Evolutionary conservation across 92 coral and sea anemone species (phyloP).

Genomic region (Palythoa grandiflora): DNA sequence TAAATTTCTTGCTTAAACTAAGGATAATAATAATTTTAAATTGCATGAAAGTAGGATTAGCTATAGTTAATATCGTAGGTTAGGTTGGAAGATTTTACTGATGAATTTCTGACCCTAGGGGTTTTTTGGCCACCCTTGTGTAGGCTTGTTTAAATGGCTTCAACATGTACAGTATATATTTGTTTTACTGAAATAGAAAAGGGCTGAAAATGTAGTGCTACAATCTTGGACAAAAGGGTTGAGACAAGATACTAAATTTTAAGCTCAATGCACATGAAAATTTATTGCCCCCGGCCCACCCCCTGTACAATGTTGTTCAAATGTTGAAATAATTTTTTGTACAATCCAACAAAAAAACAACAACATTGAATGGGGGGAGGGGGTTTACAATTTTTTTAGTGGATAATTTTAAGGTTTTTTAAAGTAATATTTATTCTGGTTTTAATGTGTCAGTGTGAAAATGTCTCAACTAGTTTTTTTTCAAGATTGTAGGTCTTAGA

Average conservation of each 20-base stretch:
- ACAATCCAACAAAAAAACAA: constrained; percentile 28
- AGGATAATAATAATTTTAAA: constrained; percentile 26
- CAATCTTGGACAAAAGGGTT: constrained; percentile 28
- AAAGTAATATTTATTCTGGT: constrained; percentile 28
- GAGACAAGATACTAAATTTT: constrained; percentile 28
- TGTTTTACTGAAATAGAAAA: constrained; percentile 30
- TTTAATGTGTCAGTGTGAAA: constrained; percentile 26
- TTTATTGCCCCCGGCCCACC: constrained; percentile 34
- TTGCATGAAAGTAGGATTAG: constrained; percentile 30
- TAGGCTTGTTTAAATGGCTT: constrained; percentile 33
- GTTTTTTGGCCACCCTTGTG: constrained; percentile 34
- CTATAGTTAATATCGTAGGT: constrained; percentile 29
- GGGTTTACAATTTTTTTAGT: constrained; percentile 28
- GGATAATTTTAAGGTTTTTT: constrained; percentile 28
- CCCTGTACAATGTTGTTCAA: constrained; percentile 30
- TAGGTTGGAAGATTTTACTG: constrained; percentile 30
- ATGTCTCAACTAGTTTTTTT: constrained; percentile 28
- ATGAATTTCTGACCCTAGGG: constrained; percentile 31
- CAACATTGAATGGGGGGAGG: constrained; percentile 32
- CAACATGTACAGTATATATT: constrained; percentile 31
- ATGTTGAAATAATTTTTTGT: constrained; percentile 25
- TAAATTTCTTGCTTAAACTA: constrained; percentile 25
- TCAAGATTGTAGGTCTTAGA: constrained; percentile 30
- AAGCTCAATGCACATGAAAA: constrained; percentile 30
- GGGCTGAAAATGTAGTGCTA: constrained; percentile 33